Base-by-base conservation (phyloP, 2,797 vertebrate species). In the Cossypha heuglini region DNA sequence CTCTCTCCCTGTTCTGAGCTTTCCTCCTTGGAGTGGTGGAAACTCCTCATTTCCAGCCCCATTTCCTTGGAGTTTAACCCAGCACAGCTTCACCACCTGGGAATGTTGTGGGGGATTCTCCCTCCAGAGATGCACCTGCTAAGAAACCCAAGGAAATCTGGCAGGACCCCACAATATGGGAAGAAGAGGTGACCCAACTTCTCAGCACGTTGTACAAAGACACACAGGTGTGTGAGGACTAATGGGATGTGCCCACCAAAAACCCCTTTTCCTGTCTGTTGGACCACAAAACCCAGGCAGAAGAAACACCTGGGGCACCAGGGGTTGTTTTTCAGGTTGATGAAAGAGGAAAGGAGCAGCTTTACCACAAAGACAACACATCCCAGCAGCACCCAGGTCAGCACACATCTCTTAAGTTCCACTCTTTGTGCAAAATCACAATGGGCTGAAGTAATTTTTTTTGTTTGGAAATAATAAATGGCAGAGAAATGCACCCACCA, bases 251-350 rank as follows among this genome's bases (percentile, higher is more conserved):
- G 85, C 48, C 22, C 64, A 42, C 20, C 42, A 64, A 58, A 72
- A 88, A 28, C n/a, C 91, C 42, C 16, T 77, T 73, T 97, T 97
- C 96, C 96, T 97, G 95, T 97, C 97, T 90, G 97, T 97, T 97
- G 95, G 33, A 92, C 97, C 97, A 94, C 94, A 97, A 80, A 96
- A 94, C 69, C 81, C 88, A 9, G 73, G 92, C 67, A 82, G 46
- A 72, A 93, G 75, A 93, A 94, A 40, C 96, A 97, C 87, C 94
- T 97, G 87, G 61, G 42, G 74, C 80, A 76, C 66, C 89, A 86
- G 66, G 52, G 11, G 16, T 26, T 94, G 80, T 28, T 84, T 92
- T 72, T 90, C 46, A 83, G 54, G 90, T 76, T 80, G 86, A 45
- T 49, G 69, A 84, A 92, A 92, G 78, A 83, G 73, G 74, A 82